Evolutionary conservation across 2,113 vertebrate genomes (phyloP).

Genomic region (Craseonycteris thonglongyai): DNA sequence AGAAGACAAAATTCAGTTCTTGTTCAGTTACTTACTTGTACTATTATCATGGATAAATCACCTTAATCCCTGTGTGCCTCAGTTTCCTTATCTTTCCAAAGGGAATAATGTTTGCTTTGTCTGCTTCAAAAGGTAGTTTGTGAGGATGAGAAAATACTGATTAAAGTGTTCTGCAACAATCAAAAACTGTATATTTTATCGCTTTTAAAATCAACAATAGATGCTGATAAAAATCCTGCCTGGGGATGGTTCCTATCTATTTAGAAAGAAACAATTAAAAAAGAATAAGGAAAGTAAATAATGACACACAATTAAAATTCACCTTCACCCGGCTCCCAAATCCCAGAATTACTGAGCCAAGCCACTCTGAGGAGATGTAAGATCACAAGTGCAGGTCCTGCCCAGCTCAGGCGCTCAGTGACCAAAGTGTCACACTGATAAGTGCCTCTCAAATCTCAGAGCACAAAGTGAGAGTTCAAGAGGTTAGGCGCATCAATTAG

Average conservation of each 20-base stretch:
- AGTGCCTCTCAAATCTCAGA: slow-evolving; percentile 44
- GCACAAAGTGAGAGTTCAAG: slow-evolving; percentile 41
- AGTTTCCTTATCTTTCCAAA: not conserved
- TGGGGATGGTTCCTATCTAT: not conserved
- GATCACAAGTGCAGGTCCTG: slow-evolving; percentile 6
- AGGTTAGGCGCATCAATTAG: slow-evolving; percentile 57
- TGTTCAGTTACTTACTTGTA: not conserved
- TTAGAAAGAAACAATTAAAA: not conserved
- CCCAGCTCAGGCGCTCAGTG: not conserved
- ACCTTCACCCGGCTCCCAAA: not conserved
- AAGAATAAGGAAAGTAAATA: slow-evolving; percentile 23
- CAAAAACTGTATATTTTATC: not conserved
- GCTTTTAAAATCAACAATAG: not conserved
- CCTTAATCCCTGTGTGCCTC: not conserved
- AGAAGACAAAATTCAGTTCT: not conserved
- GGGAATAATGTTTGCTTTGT: not conserved
- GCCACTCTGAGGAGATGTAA: not conserved
- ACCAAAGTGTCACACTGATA: slow-evolving; percentile 12
- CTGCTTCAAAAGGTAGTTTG: not conserved
- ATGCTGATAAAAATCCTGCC: not conserved
- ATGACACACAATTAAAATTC: slow-evolving; percentile 40
- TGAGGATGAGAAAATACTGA: not conserved
- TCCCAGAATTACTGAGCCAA: not conserved
- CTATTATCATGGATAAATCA: not conserved
- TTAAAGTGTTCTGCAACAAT: not conserved